A percentile compares a stretch with the other conserved stretches of the same genome.
These are phyloP conservation scores for Lagodon rhomboides DNA, from an alignment of 2,797 vertebrate species.

Conservation along the genomic window DNA sequence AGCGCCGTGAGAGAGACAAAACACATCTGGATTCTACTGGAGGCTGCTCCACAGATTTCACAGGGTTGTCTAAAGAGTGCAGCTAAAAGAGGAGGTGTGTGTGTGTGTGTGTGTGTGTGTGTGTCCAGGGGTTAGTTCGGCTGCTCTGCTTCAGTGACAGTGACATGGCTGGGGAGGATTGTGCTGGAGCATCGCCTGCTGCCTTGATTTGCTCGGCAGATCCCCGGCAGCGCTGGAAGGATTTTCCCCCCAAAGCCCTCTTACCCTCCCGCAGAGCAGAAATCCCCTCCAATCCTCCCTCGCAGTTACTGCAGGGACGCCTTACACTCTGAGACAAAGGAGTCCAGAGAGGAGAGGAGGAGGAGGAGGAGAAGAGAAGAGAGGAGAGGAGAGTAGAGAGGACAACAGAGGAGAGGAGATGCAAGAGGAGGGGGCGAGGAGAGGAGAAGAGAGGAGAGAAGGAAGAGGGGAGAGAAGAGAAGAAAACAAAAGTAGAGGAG, in stretches of 20 bases:
- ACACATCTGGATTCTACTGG: slow-evolving; percentile 54
- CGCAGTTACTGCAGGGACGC: slow-evolving; percentile 57
- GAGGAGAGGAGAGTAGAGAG: neutral
- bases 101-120: too few relatives aligned
- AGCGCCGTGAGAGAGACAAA: slow-evolving; percentile 51
- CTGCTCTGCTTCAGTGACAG: slow-evolving; percentile 60
- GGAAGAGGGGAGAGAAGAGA: too few relatives aligned
- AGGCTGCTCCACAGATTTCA: slow-evolving; percentile 46
- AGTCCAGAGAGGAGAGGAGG: slow-evolving; percentile 19
- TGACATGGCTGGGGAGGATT: slow-evolving; percentile 60
- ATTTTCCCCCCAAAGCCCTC: slow-evolving; percentile 77
- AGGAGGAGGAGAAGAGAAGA: neutral
- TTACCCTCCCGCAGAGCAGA: slow-evolving; percentile 75
- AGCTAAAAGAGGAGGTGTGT: slow-evolving; percentile 7
- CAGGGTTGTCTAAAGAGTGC: slow-evolving; percentile 26
- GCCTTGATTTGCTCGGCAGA: slow-evolving; percentile 75
- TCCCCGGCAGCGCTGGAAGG: slow-evolving; percentile 67
- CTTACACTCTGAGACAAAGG: slow-evolving; percentile 61
- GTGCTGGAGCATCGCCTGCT: slow-evolving; percentile 63
- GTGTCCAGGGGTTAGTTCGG: slow-evolving; percentile 54
- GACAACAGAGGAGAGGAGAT: neutral
- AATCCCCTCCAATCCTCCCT: slow-evolving; percentile 73
- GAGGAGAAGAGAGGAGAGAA: neutral
- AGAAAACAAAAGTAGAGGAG: neutral
- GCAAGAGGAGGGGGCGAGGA: too few relatives aligned